Evolutionary conservation across 2,888 invertebrate genomes (phyloP), one percentile per base, ranked within the genome.

Genomic region (Catocala nupta): DNA sequence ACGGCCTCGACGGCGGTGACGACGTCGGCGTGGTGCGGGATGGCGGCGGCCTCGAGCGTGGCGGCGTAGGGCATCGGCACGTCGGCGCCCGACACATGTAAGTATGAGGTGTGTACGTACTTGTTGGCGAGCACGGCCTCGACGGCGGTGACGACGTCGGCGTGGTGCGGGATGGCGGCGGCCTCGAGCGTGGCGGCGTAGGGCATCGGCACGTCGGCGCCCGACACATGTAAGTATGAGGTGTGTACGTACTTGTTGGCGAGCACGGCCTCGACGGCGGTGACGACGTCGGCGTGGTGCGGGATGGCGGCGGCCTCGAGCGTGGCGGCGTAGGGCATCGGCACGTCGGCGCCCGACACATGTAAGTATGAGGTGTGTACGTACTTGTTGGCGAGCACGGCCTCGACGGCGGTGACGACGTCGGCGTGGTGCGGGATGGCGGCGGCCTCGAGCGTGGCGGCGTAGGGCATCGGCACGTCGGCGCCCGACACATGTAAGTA

Each of bases 401-500:
- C 97, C 82, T 96, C 96, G 11, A 97, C 98, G 56, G 97, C 97
- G 59, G 95, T 94, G 2, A 97, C 96, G 12, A 99, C 95, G 89
- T 99, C 98, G 11, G 90, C 84, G 0, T 95, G 85, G 76, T 95
- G 95, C 12, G 99, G 99, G 63, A 98, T 84, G 4, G 98, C 96
- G 12, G 95, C 95, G 53, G 36, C 61, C 95, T 99, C 99, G 58
- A 99, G 95, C n/a, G 95, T 89, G 87, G 97, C 97, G 5, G 99
- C 95, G 92, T 99, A 99, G 1, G 99, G 99, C 99, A 99, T 99
- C 45, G 99, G 99, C 36, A 97, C 96, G 93, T 99, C 99, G 0
- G 97, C 98, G 66, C 99, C 99, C 0, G 98, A 97, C 36, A 99
- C 96, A 49, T n/a, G 11, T 33, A 13, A 33, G 34, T 7, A 50